Percentiles rank a stretch among this genome's conserved stretches.
Conservation (phyloP, 2,797 vertebrate genomes). For the Sebastes miniatus region DNA sequence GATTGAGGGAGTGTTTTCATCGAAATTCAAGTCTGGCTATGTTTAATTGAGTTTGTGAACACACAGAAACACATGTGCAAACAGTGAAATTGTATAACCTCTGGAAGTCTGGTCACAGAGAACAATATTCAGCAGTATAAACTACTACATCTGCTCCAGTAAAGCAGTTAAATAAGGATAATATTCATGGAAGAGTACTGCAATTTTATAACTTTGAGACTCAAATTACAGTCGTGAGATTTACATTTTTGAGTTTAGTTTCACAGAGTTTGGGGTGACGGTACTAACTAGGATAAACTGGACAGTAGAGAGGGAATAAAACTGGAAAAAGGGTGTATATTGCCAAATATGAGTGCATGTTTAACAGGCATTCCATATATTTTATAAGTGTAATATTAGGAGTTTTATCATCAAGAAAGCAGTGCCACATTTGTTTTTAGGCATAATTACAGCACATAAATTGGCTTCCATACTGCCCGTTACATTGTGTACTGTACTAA, state of each 20-base stretch:
- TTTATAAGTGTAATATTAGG: neutral
- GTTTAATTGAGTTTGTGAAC: neutral
- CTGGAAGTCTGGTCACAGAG: neutral
- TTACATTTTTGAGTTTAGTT: neutral
- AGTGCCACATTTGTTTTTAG: neutral
- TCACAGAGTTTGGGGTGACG: neutral
- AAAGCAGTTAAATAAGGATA: neutral
- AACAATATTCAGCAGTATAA: neutral
- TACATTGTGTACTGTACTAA: neutral
- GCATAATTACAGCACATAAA: neutral
- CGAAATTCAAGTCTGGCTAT: neutral
- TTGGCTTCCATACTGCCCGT: neutral
- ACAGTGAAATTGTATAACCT: slow-evolving; percentile 13
- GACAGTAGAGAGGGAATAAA: neutral
- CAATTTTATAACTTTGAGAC: neutral
- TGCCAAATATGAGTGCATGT: no score
- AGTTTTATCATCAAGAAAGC: neutral
- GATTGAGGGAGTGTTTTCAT: neutral
- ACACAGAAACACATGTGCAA: slow-evolving; percentile 16
- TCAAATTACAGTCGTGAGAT: neutral
- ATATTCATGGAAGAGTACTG: neutral
- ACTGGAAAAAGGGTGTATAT: neutral
- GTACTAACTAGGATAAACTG: neutral
- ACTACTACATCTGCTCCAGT: neutral
- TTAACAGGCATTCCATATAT: no score